Percentiles rank a stretch among this genome's conserved stretches.
These are phyloP conservation scores for Mormyrops attenuatus DNA, from an alignment of 2,797 vertebrate species.

Conservation along the genomic window DNA sequence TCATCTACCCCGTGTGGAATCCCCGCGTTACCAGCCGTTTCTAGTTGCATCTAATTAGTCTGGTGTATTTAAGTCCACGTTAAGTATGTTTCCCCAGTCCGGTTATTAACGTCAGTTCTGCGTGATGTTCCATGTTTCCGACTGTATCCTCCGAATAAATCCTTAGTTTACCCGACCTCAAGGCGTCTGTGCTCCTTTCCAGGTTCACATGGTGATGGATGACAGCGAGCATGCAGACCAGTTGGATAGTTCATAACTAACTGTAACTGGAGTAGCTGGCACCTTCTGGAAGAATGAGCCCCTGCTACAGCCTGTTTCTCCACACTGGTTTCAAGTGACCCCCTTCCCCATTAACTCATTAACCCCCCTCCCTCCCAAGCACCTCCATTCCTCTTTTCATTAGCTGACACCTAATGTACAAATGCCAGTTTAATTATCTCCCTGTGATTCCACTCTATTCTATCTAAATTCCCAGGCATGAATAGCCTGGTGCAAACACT, in stretches of 20 bases:
- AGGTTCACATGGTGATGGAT: not conserved
- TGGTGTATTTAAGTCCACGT: no score
- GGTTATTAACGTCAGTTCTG: no score
- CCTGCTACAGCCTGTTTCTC: constrained; percentile 9
- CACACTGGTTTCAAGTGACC: not conserved
- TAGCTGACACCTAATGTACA: not conserved
- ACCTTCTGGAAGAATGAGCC: not conserved
- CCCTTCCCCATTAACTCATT: not conserved
- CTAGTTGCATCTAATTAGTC: no score
- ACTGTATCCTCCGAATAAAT: no score
- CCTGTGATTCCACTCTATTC: not conserved
- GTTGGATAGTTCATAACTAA: not conserved
- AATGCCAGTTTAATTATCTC: not conserved
- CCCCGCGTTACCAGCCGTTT: no score
- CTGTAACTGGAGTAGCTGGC: not conserved
- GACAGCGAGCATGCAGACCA: not conserved
- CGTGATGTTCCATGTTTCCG: no score
- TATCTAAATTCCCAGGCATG: not conserved
- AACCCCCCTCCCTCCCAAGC: not conserved
- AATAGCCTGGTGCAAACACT: not conserved
- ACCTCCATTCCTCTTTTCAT: not conserved
- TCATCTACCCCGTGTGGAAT: no score
- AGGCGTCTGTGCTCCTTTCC: not conserved
- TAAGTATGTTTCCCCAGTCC: no score
- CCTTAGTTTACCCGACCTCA: not conserved